Conservation (phyloP, 2,797 vertebrate species). For the Carcharodon carcharias region DNA sequence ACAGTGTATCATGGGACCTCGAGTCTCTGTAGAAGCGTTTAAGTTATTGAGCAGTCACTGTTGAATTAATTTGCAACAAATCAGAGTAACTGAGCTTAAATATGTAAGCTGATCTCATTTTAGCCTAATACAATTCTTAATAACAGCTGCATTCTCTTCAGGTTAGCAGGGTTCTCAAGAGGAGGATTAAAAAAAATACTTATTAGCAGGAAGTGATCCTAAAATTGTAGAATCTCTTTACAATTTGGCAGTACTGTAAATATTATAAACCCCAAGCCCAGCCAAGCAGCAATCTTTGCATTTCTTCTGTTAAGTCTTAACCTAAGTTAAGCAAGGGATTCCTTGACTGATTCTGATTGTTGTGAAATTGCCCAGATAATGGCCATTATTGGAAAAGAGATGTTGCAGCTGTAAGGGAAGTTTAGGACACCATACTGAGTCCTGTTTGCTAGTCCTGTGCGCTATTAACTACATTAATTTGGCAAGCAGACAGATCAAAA, state of each 20-base stretch:
- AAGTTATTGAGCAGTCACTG: conserved; percentile 22
- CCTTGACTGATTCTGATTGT: background rate
- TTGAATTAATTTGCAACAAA: conserved; percentile 29
- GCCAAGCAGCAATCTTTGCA: background rate
- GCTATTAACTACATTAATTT: no score
- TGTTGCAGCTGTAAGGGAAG: background rate
- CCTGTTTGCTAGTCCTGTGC: background rate
- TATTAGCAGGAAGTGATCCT: conserved; percentile 28
- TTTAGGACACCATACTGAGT: background rate
- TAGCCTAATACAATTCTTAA: background rate
- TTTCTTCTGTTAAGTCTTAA: background rate
- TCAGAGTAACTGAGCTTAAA: background rate
- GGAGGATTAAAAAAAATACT: background rate
- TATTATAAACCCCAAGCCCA: background rate
- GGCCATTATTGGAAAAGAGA: background rate
- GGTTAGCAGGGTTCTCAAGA: background rate
- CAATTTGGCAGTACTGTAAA: conserved; percentile 2
- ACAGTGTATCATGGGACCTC: background rate
- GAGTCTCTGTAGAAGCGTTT: background rate
- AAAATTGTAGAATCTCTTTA: background rate
- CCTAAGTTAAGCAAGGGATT: background rate
- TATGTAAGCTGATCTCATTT: conserved; percentile 30
- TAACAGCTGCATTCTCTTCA: conserved; percentile 33
- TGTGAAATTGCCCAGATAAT: background rate
- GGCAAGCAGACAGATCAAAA: background rate